A percentile compares a stretch with the other conserved stretches of the same genome.
Evolutionary conservation across 2,888 invertebrate species (phyloP).

Genomic region (Schizotus pectinicornis): DNA sequence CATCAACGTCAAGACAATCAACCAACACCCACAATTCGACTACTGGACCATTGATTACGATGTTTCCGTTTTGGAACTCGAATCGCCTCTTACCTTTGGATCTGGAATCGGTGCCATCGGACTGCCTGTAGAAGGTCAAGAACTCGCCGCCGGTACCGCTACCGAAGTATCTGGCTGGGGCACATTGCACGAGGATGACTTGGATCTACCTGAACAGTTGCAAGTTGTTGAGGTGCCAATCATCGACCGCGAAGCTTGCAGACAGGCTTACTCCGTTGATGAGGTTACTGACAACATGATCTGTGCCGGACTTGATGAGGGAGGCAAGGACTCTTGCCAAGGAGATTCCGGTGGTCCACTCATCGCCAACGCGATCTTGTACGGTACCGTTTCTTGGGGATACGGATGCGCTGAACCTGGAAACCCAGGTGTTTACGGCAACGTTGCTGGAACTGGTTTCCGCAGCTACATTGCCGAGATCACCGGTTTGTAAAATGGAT

Average conservation of each 20-base stretch:
- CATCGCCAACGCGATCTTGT: constrained; percentile 26
- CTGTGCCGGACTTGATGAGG: constrained; percentile 40
- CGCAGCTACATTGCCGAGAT: constrained; percentile 4
- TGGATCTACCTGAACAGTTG: constrained; percentile 3
- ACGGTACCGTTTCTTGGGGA: constrained; percentile 35
- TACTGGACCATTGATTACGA: constrained; percentile 30
- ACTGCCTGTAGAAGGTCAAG: constrained; percentile 1
- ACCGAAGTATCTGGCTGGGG: not conserved
- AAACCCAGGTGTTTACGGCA: constrained; percentile 34
- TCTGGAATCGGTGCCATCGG: constrained; percentile 3
- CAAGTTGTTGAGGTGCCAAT: constrained; percentile 23
- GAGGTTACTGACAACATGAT: constrained; percentile 37
- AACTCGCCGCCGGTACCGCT: constrained; percentile 5
- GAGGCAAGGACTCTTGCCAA: constrained; percentile 43
- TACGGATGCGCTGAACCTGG: constrained; percentile 26
- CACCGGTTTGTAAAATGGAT: constrained; percentile 3
- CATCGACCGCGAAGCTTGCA: constrained; percentile 12
- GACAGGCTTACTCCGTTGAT: constrained; percentile 20
- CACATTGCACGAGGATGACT: too few species aligned
- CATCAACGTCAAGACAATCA: constrained; percentile 16
- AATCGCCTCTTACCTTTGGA: constrained; percentile 2
- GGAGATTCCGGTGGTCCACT: constrained; percentile 42
- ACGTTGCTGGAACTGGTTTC: constrained; percentile 9
- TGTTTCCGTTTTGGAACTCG: constrained; percentile 31
- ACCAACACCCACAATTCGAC: constrained; percentile 28